phyloP scores from a whole-genome alignment of 2,888 invertebrate species.

The Byasa hedistus region DNA sequence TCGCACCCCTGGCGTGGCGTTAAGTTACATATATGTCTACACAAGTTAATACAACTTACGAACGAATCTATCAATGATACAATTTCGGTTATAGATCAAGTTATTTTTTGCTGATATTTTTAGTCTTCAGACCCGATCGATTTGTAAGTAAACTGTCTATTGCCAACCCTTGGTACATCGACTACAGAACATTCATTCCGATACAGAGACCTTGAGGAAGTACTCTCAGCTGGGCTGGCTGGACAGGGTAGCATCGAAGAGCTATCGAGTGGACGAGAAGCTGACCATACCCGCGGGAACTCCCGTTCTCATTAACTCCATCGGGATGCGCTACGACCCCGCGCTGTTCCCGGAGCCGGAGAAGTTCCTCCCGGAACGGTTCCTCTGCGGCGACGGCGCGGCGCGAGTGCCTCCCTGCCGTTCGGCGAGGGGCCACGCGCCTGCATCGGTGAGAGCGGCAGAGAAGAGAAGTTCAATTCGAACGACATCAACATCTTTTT shows the following conservation, averaged over 20 bases:
- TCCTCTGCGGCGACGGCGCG: constrained; percentile 1
- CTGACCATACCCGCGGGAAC: constrained; percentile 31
- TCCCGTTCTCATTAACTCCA: constrained; percentile 31
- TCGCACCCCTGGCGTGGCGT: too few relatives aligned
- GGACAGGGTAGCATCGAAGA: constrained; percentile 27
- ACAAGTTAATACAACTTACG: too few relatives aligned
- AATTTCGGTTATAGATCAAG: too few relatives aligned
- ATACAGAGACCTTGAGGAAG: constrained; percentile 24
- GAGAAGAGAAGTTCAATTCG: too few relatives aligned
- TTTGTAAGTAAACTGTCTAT: too few relatives aligned
- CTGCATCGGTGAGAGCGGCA: constrained; percentile 31
- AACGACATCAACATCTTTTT: too few relatives aligned
- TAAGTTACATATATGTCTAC: too few relatives aligned
- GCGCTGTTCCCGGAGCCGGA: constrained; percentile 12
- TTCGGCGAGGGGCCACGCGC: constrained; percentile 33
- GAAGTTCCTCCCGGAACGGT: constrained; percentile 11
- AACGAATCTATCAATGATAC: too few relatives aligned
- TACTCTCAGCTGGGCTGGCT: constrained; percentile 31
- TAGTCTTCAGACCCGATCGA: too few relatives aligned
- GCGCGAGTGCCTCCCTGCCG: constrained; percentile 3
- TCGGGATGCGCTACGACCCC: constrained; percentile 24
- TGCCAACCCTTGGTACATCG: too few relatives aligned
- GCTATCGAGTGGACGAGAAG: constrained; percentile 32
- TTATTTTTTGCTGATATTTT: too few relatives aligned
- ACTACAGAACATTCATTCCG: neutral